Evolutionary conservation across 1,140 invertebrate genomes (phyloP).

Genomic region (Globodera ellingtonae): DNA sequence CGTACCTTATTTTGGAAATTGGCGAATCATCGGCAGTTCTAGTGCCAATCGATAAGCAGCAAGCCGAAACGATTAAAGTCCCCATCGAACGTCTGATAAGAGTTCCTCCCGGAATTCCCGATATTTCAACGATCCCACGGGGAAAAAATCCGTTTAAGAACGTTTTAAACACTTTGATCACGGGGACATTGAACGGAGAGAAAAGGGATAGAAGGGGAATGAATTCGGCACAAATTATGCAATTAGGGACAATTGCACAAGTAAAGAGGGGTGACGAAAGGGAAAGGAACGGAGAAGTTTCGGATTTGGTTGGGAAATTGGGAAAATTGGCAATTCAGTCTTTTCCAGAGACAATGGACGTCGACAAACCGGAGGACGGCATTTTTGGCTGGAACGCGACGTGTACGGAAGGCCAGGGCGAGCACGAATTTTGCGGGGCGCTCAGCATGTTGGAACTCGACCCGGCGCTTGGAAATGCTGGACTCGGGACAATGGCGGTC

Average conservation of each 20-base stretch:
- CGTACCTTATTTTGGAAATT: conserved; percentile 5
- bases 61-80: not conserved
- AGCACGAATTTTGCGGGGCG: not conserved
- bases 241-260: conserved; percentile 19
- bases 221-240: not conserved
- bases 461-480: not conserved
- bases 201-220: not conserved
- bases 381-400: not conserved
- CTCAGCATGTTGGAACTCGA: not conserved
- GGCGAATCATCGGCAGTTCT: not conserved
- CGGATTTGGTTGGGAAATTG: not conserved
- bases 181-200: no score
- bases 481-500: not conserved
- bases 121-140: conserved; percentile 1
- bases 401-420: not conserved
- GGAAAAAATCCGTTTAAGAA: conserved; percentile 19
- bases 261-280: not conserved
- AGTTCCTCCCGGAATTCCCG: conserved; percentile 17
- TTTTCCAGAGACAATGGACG: not conserved
- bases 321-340: not conserved
- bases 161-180: not conserved
- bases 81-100: conserved; percentile 11
- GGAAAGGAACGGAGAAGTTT: not conserved
- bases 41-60: conserved; percentile 15
- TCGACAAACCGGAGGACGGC: not conserved